phyloP scores from a whole-genome alignment of 1,140 invertebrate genomes.

The Nymphalis io region DNA sequence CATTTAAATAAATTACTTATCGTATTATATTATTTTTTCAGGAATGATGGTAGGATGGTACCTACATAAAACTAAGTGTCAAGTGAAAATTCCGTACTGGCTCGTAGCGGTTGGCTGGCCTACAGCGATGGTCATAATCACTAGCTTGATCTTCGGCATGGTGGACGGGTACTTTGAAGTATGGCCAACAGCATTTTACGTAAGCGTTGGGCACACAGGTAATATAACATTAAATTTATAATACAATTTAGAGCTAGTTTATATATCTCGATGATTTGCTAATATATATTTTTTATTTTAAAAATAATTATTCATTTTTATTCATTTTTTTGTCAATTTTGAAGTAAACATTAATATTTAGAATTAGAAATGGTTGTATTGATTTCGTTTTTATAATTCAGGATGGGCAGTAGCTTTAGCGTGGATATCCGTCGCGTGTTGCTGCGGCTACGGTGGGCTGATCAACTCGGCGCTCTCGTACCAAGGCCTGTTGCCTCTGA shows the following conservation, averaged over 20 bases:
- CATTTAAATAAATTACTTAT: no score
- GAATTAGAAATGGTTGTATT: neutral
- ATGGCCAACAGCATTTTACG: constrained; percentile 84
- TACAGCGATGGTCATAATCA: constrained; percentile 81
- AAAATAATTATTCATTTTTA: no score
- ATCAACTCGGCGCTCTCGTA: constrained; percentile 90
- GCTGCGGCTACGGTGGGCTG: constrained; percentile 87
- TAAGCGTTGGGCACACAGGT: constrained; percentile 83
- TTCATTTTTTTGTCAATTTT: no score
- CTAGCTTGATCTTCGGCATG: constrained; percentile 88
- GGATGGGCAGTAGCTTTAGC: constrained; percentile 89
- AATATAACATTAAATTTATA: constrained; percentile 9
- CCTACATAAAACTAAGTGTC: constrained; percentile 86
- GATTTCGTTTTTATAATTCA: constrained; percentile 45
- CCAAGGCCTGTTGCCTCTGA: constrained; percentile 90
- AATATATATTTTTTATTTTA: no score
- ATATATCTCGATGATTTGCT: no score
- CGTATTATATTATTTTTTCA: constrained; percentile 41
- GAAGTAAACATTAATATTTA: no score
- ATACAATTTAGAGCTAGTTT: no score
- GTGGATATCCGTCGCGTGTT: constrained; percentile 91
- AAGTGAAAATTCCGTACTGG: constrained; percentile 83
- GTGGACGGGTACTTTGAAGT: constrained; percentile 86
- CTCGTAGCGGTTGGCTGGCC: constrained; percentile 83
- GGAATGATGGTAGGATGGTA: constrained; percentile 89